Percentiles rank a stretch among this genome's conserved stretches.
Evolutionary conservation across 2,888 invertebrate genomes (phyloP).

Genomic region (Lydus trimaculatus): DNA sequence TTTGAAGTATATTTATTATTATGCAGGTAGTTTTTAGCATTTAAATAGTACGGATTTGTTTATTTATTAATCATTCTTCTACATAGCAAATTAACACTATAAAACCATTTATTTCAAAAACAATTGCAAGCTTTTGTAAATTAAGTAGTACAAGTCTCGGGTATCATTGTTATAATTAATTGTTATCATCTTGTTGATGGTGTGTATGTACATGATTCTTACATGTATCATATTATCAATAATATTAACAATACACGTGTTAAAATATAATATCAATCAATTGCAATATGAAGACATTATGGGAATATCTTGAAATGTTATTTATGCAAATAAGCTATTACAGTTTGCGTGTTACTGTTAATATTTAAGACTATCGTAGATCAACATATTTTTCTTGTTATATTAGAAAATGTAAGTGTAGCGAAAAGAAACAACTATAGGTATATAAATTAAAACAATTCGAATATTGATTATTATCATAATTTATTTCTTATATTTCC

Average conservation of each 20-base stretch:
- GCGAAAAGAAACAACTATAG: not conserved
- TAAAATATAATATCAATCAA: not conserved
- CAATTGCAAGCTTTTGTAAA: too few relatives aligned
- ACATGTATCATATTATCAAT: not conserved
- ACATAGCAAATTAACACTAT: too few relatives aligned
- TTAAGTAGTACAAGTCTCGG: too few relatives aligned
- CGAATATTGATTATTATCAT: not conserved
- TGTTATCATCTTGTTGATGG: not conserved
- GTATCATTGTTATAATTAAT: not conserved
- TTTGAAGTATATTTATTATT: not conserved
- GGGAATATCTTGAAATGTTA: slow-evolving; percentile 38
- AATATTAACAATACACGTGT: not conserved
- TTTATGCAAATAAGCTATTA: slow-evolving; percentile 42
- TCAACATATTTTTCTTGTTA: not conserved
- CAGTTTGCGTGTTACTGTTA: slow-evolving; percentile 29
- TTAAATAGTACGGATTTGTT: too few relatives aligned
- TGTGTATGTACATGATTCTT: not conserved
- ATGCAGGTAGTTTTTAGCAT: not conserved
- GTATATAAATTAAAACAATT: too few relatives aligned
- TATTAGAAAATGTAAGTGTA: not conserved
- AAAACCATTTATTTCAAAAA: too few relatives aligned
- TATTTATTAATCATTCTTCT: too few relatives aligned
- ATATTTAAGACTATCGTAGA: not conserved
- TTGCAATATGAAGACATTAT: slow-evolving; percentile 38
- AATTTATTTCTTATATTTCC: not conserved